Base-by-base conservation (phyloP, 2,888 invertebrate species). In the Matsumyia berberina region DNA sequence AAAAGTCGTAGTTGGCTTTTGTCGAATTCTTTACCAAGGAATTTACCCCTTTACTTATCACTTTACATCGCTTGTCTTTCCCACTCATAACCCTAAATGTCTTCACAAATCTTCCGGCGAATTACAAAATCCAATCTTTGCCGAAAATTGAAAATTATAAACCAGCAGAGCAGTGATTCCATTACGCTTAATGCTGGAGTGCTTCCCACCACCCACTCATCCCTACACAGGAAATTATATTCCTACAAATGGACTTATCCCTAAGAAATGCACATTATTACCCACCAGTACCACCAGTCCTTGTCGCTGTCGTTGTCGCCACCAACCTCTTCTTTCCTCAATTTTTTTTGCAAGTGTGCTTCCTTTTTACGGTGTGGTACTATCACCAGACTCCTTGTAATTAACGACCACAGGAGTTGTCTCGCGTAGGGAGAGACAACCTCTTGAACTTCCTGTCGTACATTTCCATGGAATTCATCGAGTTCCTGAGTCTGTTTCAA, bases 351-450 rank as follows among this genome's bases (percentile, higher is more conserved):
- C 42, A 44, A 67, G n/a, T n/a, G 24, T 3, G 4, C 69, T 76
- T 76, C 62, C 60, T 57, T 69, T 44, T 19, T 17, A 53, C 60
- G 24, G 31, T 58, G 17, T 44, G 9, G 46, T 9, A 53, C 12
- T 39, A 44, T 12, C 57, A 58, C 35, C 42, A 49, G 39, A 72
- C 64, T 53, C 46, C 51, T 69, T 67, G 73, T 83, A 83, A 83
- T 79, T 83, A 79, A 83, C 83, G 79, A 64, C 79, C 83, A 64
- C 79, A 83, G 83, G 69, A 83, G 77, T 62, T 67, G 78, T 57
- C 9, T 9, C 17, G 6, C 19, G 17, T 12, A 17, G n/a, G 7
- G 4, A 31, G 35, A n/a, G 55, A 49, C 51, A 33, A 60, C 67
- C 83, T 72, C 80, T 85, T 85, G 51, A 78, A 73, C 73, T 53